Conservation (phyloP, 2,113 vertebrate species). For the Trematocara macrostoma region DNA sequence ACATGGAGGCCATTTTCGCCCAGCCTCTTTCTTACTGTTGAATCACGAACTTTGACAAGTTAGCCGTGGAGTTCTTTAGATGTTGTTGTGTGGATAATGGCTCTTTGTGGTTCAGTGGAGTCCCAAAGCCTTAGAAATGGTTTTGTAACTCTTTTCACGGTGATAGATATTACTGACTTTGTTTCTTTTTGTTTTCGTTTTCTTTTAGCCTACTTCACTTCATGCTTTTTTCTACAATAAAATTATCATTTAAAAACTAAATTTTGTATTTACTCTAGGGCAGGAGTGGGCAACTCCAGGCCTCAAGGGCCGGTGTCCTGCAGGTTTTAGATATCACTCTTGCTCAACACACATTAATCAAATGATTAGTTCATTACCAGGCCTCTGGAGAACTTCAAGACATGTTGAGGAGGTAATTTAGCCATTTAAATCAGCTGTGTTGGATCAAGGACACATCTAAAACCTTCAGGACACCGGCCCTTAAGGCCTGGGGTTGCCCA, state of each 20-base stretch:
- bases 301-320: background rate
- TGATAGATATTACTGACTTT: background rate
- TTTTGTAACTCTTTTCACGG: background rate
- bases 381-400: background rate
- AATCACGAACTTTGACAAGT: background rate
- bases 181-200: background rate
- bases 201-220: background rate
- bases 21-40: background rate
- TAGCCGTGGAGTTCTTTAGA: background rate
- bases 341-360: background rate
- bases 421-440: background rate
- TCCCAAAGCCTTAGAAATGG: background rate
- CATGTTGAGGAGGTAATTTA: background rate
- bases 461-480: background rate
- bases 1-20: background rate
- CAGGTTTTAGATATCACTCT: background rate
- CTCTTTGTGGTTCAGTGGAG: background rate
- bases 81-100: background rate
- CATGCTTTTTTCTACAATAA: background rate
- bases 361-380: background rate
- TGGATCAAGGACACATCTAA: background rate
- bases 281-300: background rate
- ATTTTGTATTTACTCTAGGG: background rate
- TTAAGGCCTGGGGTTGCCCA: background rate
- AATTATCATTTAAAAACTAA: background rate